Evolutionary conservation across 2,888 invertebrate species (phyloP), one percentile per base, ranked within the genome.

Genomic region (Parnassius orleans): DNA sequence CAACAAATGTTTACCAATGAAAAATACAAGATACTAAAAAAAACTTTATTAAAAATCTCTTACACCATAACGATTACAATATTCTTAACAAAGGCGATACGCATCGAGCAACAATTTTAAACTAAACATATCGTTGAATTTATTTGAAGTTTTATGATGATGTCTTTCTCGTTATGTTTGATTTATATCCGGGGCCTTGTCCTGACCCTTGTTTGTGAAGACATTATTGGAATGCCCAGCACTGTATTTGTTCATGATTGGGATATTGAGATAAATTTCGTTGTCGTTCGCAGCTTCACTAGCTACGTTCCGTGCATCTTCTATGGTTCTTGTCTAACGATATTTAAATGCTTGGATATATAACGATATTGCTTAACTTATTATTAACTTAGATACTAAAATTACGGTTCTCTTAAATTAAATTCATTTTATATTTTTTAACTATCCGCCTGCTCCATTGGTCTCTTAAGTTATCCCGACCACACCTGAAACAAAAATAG

Each of bases 211-310:
- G 54, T 51, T 58, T 41, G 44, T 54, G 11, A 58, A 24, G 78
- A 78, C 73, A 76, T 83, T 78, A 78, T 84, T 88, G 88, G 87
- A 88, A 88, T 88, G 87, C 87, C 87, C 87, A 86, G 86, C 87
- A 84, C 79, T 79, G 74, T 69, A 69, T 63, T 67, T 61, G 53
- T 65, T 66, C 53, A 63, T 57, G 62, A 58, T 46, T 58, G 44
- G 66, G 64, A 63, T 48, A 48, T 53, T 43, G 65, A 64, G 57
- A 52, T 44, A 10, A 52, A 11, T 33, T 68, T 58, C 24, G 24
- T 48, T 44, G 47, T 55, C 63, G 52, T 41, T 57, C 60, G 58
- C 63, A 60, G 53, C 60, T 62, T 47, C 15, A 56, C 61, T 53
- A 59, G 57, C 57, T 62, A 60, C 53, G 56, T 61, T 52, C 61